These are phyloP conservation scores for Malurus splendens DNA, from an alignment of 2,797 vertebrate genomes.

Conservation along the genomic window DNA sequence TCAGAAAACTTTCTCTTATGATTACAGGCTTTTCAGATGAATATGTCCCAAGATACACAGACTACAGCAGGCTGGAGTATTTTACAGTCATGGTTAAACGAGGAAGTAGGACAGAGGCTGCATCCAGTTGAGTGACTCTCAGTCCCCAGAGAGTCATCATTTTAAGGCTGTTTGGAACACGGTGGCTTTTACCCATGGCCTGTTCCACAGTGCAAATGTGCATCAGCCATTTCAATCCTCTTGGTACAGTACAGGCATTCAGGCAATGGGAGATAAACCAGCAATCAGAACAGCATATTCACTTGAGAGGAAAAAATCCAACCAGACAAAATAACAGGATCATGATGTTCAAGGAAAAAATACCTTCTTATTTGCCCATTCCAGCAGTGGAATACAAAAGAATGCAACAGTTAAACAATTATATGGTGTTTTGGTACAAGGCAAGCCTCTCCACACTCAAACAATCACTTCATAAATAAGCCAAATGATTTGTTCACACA, in stretches of 20 bases:
- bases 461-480: background rate
- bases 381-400: background rate
- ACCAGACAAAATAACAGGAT: background rate
- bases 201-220: constrained; percentile 41
- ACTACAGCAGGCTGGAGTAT: background rate
- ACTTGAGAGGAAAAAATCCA: background rate
- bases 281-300: background rate
- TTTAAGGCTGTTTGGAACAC: constrained; percentile 56
- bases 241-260: background rate
- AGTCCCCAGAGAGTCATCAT: background rate
- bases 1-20: background rate
- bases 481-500: background rate
- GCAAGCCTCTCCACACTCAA: background rate
- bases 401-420: background rate
- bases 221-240: constrained; percentile 24
- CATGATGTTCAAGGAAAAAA: background rate
- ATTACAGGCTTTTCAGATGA: background rate
- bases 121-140: constrained; percentile 43
- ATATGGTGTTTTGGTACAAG: background rate
- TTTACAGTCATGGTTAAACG: background rate
- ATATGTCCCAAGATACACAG: background rate
- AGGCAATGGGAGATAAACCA: background rate
- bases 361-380: background rate
- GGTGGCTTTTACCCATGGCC: background rate
- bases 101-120: constrained; percentile 25